phyloP scores from a whole-genome alignment of 2,113 vertebrate species.

The Tetrax tetrax region DNA sequence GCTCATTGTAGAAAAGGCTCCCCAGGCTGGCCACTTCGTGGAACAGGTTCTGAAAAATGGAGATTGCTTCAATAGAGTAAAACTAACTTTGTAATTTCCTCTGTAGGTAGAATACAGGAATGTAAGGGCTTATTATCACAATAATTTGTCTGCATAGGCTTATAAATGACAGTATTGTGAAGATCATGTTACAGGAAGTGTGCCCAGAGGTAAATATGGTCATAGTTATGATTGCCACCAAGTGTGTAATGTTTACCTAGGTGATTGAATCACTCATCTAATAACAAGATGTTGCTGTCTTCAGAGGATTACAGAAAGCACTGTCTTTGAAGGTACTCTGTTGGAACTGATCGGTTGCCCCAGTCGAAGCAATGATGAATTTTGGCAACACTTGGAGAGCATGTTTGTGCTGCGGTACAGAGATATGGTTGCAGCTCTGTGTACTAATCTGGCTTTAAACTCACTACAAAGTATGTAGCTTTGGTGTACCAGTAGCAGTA shows the following conservation, averaged over 20 bases:
- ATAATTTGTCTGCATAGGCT: conserved; percentile 46
- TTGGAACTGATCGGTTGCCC: conserved; percentile 50
- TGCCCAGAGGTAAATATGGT: conserved; percentile 36
- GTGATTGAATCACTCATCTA: conserved; percentile 57
- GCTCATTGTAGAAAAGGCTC: background rate
- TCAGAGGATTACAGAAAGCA: conserved; percentile 51
- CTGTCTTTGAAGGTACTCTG: conserved; percentile 41
- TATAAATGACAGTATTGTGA: conserved; percentile 36
- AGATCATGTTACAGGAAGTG: background rate
- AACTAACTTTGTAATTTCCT: conserved; percentile 57
- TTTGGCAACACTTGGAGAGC: background rate
- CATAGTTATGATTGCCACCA: conserved; percentile 48
- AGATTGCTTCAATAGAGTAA: background rate
- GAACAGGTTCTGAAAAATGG: background rate
- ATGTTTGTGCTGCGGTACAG: background rate
- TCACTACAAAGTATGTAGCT: background rate
- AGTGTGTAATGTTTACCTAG: conserved; percentile 63
- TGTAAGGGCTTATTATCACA: conserved; percentile 33
- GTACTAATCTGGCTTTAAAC: background rate
- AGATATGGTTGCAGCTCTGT: background rate
- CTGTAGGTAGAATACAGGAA: conserved; percentile 47
- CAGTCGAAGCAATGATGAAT: background rate
- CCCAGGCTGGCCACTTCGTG: background rate
- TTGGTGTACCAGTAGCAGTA: background rate
- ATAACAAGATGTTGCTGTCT: conserved; percentile 55